Evolutionary conservation across 2,888 invertebrate species (phyloP).

Genomic region (Tenthredo scrophulariae): DNA sequence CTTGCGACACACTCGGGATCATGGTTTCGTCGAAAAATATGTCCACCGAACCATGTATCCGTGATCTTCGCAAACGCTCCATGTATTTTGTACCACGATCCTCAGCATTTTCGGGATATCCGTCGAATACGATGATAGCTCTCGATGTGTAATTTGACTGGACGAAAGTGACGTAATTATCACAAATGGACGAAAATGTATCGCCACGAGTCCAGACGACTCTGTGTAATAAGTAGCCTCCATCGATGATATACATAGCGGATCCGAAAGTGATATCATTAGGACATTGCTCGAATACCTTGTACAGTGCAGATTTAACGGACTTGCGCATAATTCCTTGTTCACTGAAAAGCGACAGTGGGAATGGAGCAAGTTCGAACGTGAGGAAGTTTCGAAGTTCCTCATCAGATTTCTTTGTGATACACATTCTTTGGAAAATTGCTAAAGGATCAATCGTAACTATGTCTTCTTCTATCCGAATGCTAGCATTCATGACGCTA

Average conservation of each 20-base stretch:
- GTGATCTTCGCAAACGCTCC: slow-evolving; percentile 61
- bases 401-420: slow-evolving; percentile 58
- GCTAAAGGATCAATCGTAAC: slow-evolving; percentile 52
- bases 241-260: slow-evolving; percentile 61
- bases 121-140: slow-evolving; percentile 58
- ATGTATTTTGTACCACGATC: slow-evolving; percentile 58
- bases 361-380: slow-evolving; percentile 60
- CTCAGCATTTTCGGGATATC: slow-evolving; percentile 57
- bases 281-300: slow-evolving; percentile 61
- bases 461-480: slow-evolving; percentile 39
- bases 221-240: too few species aligned
- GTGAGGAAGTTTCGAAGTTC: slow-evolving; percentile 57
- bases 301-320: slow-evolving; percentile 57
- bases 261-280: slow-evolving; percentile 59
- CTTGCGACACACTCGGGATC: slow-evolving; percentile 57
- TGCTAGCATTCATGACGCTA: slow-evolving; percentile 42
- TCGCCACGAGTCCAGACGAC: not conserved
- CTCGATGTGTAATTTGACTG: not conserved
- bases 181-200: not conserved
- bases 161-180: not conserved
- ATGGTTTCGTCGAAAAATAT: slow-evolving; percentile 59
- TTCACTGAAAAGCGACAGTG: slow-evolving; percentile 59
- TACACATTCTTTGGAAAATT: slow-evolving; percentile 59
- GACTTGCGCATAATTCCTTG: slow-evolving; percentile 56
- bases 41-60: slow-evolving; percentile 52